Evolutionary conservation across 2,113 vertebrate species (phyloP).

Genomic region (Excalfactoria chinensis): DNA sequence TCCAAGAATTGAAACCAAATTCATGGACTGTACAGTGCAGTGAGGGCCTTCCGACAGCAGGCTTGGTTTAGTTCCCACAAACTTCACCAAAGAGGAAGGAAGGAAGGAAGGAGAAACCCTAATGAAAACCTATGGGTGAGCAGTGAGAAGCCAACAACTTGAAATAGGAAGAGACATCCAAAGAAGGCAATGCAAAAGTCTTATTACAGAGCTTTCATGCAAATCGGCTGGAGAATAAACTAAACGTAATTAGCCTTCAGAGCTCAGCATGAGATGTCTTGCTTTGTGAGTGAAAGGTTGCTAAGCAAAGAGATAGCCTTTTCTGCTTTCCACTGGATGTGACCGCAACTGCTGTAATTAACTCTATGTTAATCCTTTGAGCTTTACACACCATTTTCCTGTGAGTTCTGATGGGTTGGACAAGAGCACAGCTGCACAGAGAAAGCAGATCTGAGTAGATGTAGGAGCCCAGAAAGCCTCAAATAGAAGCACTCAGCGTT

Average conservation of each 20-base stretch:
- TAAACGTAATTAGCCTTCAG: conserved; percentile 35
- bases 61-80: not conserved
- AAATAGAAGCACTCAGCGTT: not conserved
- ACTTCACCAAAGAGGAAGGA: not conserved
- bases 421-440: not conserved
- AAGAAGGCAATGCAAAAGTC: not conserved
- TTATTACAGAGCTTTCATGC: not conserved
- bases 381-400: not conserved
- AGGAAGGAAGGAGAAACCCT: not conserved
- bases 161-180: not conserved
- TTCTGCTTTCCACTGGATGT: not conserved
- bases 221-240: conserved; percentile 37
- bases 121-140: not conserved
- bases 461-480: not conserved
- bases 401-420: not conserved
- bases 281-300: conserved; percentile 2
- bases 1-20: not conserved
- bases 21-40: not conserved
- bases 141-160: not conserved
- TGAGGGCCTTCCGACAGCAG: not conserved
- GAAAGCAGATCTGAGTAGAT: not conserved
- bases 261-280: conserved; percentile 11
- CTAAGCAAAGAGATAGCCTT: not conserved
- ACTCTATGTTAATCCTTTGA: not conserved
- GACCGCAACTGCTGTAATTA: not conserved